Evolutionary conservation across 2,113 vertebrate genomes (phyloP), one percentile per base, ranked within the genome.

Genomic region (Trogon melanurus): DNA sequence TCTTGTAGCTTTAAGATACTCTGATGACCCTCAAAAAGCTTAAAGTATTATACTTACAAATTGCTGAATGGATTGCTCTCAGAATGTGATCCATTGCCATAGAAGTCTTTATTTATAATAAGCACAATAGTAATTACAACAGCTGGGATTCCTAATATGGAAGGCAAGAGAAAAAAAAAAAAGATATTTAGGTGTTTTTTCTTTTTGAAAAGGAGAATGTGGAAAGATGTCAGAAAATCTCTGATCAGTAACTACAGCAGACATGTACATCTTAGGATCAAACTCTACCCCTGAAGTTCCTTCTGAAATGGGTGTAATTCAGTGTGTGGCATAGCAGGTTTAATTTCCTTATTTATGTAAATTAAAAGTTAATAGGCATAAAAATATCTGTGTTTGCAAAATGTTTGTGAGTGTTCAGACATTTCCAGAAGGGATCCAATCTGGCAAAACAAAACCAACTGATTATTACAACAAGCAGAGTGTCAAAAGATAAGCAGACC

Each of bases 131-230:
- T 93, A 85, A 99, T 98, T 19, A 98, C 88, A 48, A 98, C 27
- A 45, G 98, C 97, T 93, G 99, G 99, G 65, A 99, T 72, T 95
- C 99, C 99, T 99, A 96, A 73, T 69, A 45, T 22, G 89, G 50
- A 85, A 93, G 85, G 96, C 22, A 80, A 97, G 72, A 84, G 53
- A 41, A 60, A 84, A 91, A 41, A 60, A 84, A 91, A 32, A 48
- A 16, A 85, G 30, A 73, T 14, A 54, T 80, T 56, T 85, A 93
- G n/a, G 60, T 75, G 9, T 41, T 41, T 41, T 41, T 41, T 41
- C 41, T 41, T 41, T 41, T 41, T 72, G 45, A 27, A 57, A 81
- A 47, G 10, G 23, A 85, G 48, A 76, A 13, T 38, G n/a, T 17
- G 9, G 32, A 76, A 80, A 76, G 36, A 38, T 36, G 41, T 36